Percentiles rank a stretch among this genome's conserved stretches.
Evolutionary conservation across 2,113 vertebrate species (phyloP).

Genomic region (Pseudois nayaur): DNA sequence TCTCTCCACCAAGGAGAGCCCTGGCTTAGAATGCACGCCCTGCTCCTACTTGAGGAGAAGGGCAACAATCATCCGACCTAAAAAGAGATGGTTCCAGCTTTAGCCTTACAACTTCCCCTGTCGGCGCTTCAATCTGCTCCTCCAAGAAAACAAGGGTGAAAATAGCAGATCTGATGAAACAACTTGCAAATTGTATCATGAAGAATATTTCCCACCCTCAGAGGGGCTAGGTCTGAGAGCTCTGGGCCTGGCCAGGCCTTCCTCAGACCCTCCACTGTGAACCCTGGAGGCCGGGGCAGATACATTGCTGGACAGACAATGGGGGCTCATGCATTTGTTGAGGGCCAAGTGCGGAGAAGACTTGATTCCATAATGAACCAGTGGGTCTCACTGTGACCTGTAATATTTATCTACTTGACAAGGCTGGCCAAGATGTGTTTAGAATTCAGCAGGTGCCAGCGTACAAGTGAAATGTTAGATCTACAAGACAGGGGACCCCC

Average conservation of each 20-base stretch:
- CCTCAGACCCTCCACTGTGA: background rate
- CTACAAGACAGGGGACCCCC: rapidly evolving
- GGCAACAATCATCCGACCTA: background rate
- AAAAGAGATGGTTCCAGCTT: background rate
- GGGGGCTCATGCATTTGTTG: rapidly evolving
- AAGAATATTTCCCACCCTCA: background rate
- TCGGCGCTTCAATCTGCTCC: background rate
- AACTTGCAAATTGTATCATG: background rate
- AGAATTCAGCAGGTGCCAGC: background rate
- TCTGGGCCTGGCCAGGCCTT: background rate
- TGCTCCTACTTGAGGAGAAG: background rate
- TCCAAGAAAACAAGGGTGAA: background rate
- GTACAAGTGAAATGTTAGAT: rapidly evolving
- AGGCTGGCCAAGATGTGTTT: background rate
- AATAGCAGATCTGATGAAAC: background rate
- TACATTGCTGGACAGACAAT: too few relatives aligned
- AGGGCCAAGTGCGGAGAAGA: rapidly evolving
- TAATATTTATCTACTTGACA: too few relatives aligned
- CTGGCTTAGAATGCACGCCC: background rate
- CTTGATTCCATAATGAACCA: background rate
- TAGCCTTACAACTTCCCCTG: background rate
- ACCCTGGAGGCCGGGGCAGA: rapidly evolving
- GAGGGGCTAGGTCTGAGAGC: background rate
- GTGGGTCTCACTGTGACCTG: background rate
- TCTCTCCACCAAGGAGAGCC: background rate